Evolutionary conservation across 2,797 vertebrate species (phyloP).

Genomic region (Lycodopsis pacificus): DNA sequence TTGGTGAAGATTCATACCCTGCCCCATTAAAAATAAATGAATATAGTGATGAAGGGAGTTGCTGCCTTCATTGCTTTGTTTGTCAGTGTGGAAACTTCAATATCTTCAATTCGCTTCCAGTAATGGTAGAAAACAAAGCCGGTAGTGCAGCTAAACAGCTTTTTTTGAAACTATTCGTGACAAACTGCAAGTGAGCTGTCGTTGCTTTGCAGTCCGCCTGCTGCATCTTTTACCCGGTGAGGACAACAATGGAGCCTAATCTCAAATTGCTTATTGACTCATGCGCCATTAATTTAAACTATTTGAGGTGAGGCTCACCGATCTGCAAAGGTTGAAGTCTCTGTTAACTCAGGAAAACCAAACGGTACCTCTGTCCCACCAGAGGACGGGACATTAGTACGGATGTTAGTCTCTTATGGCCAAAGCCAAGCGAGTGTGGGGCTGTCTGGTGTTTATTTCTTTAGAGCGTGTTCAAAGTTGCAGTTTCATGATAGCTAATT

Average conservation of each 20-base stretch:
- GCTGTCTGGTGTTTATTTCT: slow-evolving; percentile 63
- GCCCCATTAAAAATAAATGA: not conserved
- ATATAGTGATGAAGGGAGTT: not conserved
- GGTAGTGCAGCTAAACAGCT: slow-evolving; percentile 3
- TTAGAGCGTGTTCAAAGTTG: slow-evolving; percentile 59
- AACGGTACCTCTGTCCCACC: slow-evolving; percentile 5
- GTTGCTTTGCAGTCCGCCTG: slow-evolving; percentile 19
- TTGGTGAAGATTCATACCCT: not conserved
- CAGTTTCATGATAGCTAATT: slow-evolving; percentile 76
- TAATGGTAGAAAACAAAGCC: slow-evolving; percentile 27
- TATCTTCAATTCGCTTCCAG: slow-evolving; percentile 14
- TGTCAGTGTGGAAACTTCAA: slow-evolving; percentile 10
- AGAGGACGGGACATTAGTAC: slow-evolving; percentile 42
- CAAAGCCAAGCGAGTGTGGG: slow-evolving; percentile 54
- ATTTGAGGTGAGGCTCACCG: slow-evolving; percentile 49
- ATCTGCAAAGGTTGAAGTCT: slow-evolving; percentile 62
- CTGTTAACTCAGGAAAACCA: slow-evolving; percentile 54
- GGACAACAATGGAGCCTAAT: slow-evolving; percentile 57
- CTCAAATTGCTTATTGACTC: slow-evolving; percentile 79
- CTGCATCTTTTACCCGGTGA: slow-evolving; percentile 20
- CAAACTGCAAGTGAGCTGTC: slow-evolving; percentile 22
- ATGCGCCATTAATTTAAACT: slow-evolving; percentile 61
- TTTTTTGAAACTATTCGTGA: slow-evolving; percentile 8
- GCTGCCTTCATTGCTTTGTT: not conserved
- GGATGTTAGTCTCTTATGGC: slow-evolving; percentile 29